Evolutionary conservation across 2,113 vertebrate species (phyloP), one percentile per base, ranked within the genome.

Genomic region (Nestor notabilis): DNA sequence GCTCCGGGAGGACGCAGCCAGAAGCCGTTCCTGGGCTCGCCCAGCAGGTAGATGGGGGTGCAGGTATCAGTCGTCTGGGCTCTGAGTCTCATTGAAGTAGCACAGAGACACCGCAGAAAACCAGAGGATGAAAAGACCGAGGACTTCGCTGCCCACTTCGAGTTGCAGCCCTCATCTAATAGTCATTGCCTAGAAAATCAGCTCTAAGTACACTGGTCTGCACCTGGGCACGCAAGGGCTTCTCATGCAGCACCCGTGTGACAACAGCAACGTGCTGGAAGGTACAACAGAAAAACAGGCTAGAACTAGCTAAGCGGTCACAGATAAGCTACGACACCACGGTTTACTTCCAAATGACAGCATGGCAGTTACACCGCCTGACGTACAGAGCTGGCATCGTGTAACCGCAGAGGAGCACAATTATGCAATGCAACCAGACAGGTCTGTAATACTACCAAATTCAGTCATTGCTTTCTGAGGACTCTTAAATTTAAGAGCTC

Each of bases 1-100:
- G 35, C 33, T n/a, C 9, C 24, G 2, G 7, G 13, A 11, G 19
- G 17, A 3, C 8, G 17, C 17, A 1, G 39, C 29, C 1, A 8
- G 3, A 1, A 25, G 23, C 29, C 19, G 0, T 0, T 25, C 6
- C 39, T 3, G 7, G 14, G 10, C 35, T 9, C 18, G 4, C 2
- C 12, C 31, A 1, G 28, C 43, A 2, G 5, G 25, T 39, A 5
- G 19, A 5, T 5, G 1, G 18, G n/a, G 60, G 5, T 1, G 11
- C 16, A 20, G 27, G 11, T 18, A 6, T 7, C 5, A 3, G 4
- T 1, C 3, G 14, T 14, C 25, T 5, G 6, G 60, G 20, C 78
- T 56, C 16, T 0, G 33, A 4, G 8, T 21, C 35, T 29, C n/a
- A 11, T 4, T 39, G 2, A 50, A 58, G 17, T 7, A 4, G 2